Evolutionary conservation across 2,113 vertebrate genomes (phyloP).

Genomic region (Neofelis nebulosa): DNA sequence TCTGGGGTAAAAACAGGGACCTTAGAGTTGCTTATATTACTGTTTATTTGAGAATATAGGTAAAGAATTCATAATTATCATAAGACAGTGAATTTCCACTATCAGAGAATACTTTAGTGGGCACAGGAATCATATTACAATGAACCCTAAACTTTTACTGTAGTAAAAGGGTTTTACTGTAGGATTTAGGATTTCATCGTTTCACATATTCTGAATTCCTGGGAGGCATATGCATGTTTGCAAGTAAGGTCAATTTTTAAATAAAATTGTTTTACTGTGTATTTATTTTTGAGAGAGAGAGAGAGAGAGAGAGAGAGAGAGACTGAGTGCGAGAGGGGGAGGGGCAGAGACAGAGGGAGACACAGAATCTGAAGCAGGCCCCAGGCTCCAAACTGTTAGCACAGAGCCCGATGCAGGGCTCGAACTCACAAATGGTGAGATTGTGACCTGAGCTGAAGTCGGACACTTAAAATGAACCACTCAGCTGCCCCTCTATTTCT

Average conservation of each 20-base stretch:
- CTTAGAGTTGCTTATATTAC: neutral
- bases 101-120: neutral
- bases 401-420: too few species aligned
- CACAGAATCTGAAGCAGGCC: too few species aligned
- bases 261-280: neutral
- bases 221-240: neutral
- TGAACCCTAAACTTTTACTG: neutral
- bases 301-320: too few species aligned
- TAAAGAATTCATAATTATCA: neutral
- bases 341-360: too few species aligned
- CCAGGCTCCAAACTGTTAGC: too few species aligned
- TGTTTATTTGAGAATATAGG: neutral
- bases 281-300: too few species aligned
- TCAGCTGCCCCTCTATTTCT: too few species aligned
- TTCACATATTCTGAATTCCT: neutral
- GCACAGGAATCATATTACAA: neutral
- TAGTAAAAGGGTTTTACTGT: neutral
- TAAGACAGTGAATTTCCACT: neutral
- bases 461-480: too few species aligned
- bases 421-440: too few species aligned
- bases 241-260: neutral
- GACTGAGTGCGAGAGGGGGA: too few species aligned
- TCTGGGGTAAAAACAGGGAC: neutral
- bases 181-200: neutral
- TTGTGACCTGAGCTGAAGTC: too few species aligned